A percentile compares a stretch with the other conserved stretches of the same genome.
These are phyloP conservation scores for Armadillidium nasatum DNA, from an alignment of 1,140 invertebrate species.

Conservation along the genomic window DNA sequence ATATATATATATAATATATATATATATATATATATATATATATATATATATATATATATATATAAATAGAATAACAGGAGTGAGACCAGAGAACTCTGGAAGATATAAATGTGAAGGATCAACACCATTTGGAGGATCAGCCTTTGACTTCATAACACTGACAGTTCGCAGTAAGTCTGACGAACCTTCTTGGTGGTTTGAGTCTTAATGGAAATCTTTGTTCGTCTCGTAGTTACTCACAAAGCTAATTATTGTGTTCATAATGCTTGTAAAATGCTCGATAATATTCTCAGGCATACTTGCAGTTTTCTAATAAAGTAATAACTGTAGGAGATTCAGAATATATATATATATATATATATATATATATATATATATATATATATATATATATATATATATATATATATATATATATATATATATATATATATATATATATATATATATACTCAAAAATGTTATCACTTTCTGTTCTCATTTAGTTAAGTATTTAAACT, in stretches of 20 bases:
- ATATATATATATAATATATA: background rate
- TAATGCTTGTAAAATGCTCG: conserved; percentile 3
- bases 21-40: no score
- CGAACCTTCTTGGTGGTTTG: conserved; percentile 11
- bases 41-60: no score
- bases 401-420: no score
- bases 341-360: no score
- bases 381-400: background rate
- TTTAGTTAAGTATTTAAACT: no score
- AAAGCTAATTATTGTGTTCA: background rate
- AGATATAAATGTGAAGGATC: conserved; percentile 51
- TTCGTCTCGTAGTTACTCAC: background rate
- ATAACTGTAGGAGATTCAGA: no score
- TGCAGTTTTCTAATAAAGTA: no score
- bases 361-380: no score
- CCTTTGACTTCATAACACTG: conserved; percentile 49
- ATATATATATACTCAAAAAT: no score
- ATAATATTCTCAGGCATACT: background rate
- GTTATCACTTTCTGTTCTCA: no score
- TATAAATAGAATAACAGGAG: conserved; percentile 48
- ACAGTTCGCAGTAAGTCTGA: conserved; percentile 49
- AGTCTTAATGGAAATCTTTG: background rate
- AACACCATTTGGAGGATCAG: conserved; percentile 48
- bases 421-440: no score
- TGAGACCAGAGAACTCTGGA: conserved; percentile 48